phyloP scores from a whole-genome alignment of 1,140 invertebrate species.

The Sycobia sp. region DNA sequence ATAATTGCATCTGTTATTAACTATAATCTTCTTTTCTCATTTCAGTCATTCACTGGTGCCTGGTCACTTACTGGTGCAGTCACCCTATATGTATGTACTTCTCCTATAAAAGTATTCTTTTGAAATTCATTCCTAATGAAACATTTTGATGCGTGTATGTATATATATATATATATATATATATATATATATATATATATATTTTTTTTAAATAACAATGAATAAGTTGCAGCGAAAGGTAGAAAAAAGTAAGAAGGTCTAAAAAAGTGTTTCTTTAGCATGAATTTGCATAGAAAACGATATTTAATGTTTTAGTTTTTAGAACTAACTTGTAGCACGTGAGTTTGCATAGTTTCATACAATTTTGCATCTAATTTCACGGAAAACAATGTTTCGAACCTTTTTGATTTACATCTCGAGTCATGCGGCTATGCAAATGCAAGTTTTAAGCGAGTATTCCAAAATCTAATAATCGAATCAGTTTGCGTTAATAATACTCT shows the following conservation, averaged over 20 bases:
- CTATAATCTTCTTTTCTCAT: constrained; percentile 24
- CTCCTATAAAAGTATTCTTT: constrained; percentile 1
- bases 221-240: no score
- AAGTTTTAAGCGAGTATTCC: constrained; percentile 29
- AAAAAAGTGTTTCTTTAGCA: background rate
- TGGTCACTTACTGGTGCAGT: constrained; percentile 31
- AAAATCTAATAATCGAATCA: constrained; percentile 30
- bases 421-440: constrained; percentile 18
- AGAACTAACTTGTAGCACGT: constrained; percentile 15
- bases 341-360: constrained; percentile 29
- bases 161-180: no score
- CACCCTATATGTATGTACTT: constrained; percentile 33
- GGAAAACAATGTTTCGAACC: constrained; percentile 24
- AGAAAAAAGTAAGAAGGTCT: background rate
- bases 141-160: no score
- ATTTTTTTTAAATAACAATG: no score
- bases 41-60: constrained; percentile 35
- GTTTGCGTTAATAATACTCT: constrained; percentile 6
- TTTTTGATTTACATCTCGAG: constrained; percentile 30
- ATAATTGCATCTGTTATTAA: no score
- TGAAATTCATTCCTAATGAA: no score
- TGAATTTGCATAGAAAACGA: constrained; percentile 23
- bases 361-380: constrained; percentile 27
- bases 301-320: constrained; percentile 20
- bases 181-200: no score